Base-by-base conservation (phyloP, 2,113 vertebrate genomes). In the Crypturellus undulatus region DNA sequence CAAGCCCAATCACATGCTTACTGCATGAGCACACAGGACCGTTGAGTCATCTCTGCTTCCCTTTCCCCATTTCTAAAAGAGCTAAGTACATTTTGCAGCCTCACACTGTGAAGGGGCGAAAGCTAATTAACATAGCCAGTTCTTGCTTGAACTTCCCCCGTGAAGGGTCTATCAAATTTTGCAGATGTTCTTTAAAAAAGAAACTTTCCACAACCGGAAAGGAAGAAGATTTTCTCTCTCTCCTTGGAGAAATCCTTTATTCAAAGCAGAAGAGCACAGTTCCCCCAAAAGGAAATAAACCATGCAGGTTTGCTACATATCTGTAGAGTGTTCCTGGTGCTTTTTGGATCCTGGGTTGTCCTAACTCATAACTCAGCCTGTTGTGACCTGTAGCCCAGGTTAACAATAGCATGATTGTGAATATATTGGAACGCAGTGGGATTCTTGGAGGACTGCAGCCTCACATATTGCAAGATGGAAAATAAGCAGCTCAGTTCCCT, bases 391-490 rank as follows among this genome's bases (percentile, higher is more conserved):
- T 24, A 24, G 6, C 8, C 45, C 64, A 58, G 14, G 7, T 3
- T 24, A 20, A 12, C 32, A 6, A 13, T 38, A 49, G 30, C 15
- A n/a, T 58, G 26, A 26, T n/a, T 21, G 42, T 58, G 10, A 6
- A 75, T 58, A 5, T 25, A 43, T 12, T 30, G 30, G 30, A 72
- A 43, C 73, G 9, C 17, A 26, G 28, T 32, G 21, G 62, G 60
- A 43, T 68, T 15, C 26, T 52, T 10, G n/a, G 8, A 36, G 18
- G 3, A 9, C 22, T 62, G 10, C 25, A 69, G 15, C 3, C 3
- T 32, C 25, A 5, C 25, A 1, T 0, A 0, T 20, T 38, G 7
- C 24, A 49, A 9, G 45, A 62, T 8, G 21, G 22, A 78, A 9
- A 5, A 62, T 49, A 30, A 62, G 5, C 20, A 56, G 18, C 47